Base-by-base conservation (phyloP, 2,888 invertebrate species). In the Ctenicera cuprea region DNA sequence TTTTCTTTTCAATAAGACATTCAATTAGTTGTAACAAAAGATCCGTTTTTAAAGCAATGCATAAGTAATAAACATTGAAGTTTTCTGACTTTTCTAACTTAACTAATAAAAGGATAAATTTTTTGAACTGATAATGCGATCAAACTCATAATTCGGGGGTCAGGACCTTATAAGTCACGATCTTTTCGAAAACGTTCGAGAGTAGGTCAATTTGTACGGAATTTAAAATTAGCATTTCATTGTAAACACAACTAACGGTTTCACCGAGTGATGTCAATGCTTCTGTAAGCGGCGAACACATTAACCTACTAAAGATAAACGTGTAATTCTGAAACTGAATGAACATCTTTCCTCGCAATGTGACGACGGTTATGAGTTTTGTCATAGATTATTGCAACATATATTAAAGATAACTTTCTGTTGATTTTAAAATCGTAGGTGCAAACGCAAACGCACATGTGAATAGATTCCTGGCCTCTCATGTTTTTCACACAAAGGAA, bases 171-270 rank as follows among this genome's bases (percentile, higher is more conserved):
- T 43, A 41, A 41, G 41, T 41, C 41, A 41, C 41, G 41, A 14
- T 9, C 9, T 33, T 33, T 33, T 33, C 33, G 33, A 33, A 33
- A 33, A 33, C 33, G 33, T 9, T 59, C 7, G 8, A 65, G 73
- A 71, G 66, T 70, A 69, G 76, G 71, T 37, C 75, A 63, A 63
- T 45, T 33, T 41, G 45, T 50, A 68, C 52, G 59, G 59, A 68
- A 62, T 63, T 63, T 1, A 50, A 54, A 41, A 73, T 76, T 71
- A 70, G 71, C 73, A 73, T 73, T 66, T 70, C 62, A 66, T 72
- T 73, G 73, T 73, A 73, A 67, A 76, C 63, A 70, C 71, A 67
- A 41, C 18, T 76, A 76, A 76, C 76, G 76, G 76, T 73, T 62
- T 33, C 63, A 8, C 45, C 14, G 30, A 62, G 76, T 67, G 70